Evolutionary conservation across 2,888 invertebrate genomes (phyloP).

Genomic region (Agrochola circellaris): DNA sequence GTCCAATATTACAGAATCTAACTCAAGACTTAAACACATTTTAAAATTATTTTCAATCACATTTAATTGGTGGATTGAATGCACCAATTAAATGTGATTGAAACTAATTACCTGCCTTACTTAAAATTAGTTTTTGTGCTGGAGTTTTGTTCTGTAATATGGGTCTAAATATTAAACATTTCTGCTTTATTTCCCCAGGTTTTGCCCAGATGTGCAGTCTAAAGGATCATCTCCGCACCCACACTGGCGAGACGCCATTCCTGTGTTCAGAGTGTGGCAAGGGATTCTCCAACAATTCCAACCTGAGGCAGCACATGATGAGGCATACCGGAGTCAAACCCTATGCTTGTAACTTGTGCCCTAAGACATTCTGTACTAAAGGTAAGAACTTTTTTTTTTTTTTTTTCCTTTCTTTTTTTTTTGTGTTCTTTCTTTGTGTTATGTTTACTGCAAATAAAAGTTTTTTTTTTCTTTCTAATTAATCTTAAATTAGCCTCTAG

Average conservation of each 20-base stretch:
- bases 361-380: constrained; percentile 90
- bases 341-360: constrained; percentile 89
- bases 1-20: no score
- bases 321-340: constrained; percentile 90
- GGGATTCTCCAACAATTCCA: constrained; percentile 89
- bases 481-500: no score
- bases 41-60: no score
- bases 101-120: no score
- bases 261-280: constrained; percentile 91
- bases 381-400: constrained; percentile 72
- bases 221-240: constrained; percentile 90
- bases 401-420: no score
- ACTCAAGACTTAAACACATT: no score
- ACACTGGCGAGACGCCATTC: constrained; percentile 90
- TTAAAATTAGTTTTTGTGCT: no score
- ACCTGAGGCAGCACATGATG: constrained; percentile 90
- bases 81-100: no score
- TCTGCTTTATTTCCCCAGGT: constrained; percentile 72
- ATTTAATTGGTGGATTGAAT: no score
- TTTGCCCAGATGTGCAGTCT: constrained; percentile 89
- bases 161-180: neutral
- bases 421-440: no score
- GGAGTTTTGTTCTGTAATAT: no score
- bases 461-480: neutral
- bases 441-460: no score